Base-by-base conservation (phyloP, 1,140 invertebrate species). In the Mya arenaria region DNA sequence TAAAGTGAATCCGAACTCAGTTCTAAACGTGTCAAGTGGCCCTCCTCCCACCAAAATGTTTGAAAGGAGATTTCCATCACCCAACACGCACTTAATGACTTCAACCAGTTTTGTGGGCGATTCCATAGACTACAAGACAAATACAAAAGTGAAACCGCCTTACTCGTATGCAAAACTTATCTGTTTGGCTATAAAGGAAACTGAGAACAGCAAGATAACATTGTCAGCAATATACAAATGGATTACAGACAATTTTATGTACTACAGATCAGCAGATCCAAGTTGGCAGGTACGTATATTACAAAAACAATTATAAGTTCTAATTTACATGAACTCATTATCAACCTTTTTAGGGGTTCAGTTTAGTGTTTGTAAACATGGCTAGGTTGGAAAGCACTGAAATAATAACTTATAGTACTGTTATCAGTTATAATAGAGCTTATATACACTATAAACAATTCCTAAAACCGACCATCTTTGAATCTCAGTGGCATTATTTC, bases 221-320 rank as follows among this genome's bases (percentile, higher is more conserved):
- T 92, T 98, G 1, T 97, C 96, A 0, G 96, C 96, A 68, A 98
- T 98, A 82, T 98, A 98, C 89, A 95, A 95, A 32, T 98, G 97
- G 97, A 98, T 98, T 82, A 95, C 95, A 80, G 97, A 98, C 55
- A 98, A 98, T 91, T 98, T 98, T 93, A 95, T 97, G 89, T 98
- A 94, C 85, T 94, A 97, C 92, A 95, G 95, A 88, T 95, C 95
- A 82, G 96, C 96, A 0, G 96, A 98, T 93, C 96, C 96, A 37
- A 97, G 96, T 82, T 98, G 97, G 97, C 97, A 97, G 96, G 97
- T 97, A 92, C 94, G 93, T 90, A 71, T 71, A 55, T 15, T 62
- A 19, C 5, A 48, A 48, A 13, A 13, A n/a, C 10, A 48, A 10
- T 48, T 48, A 13, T 48, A 48, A 10, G n/a, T 10, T 48, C 10